These are phyloP conservation scores for Puntigrus tetrazona DNA, from an alignment of 2,113 vertebrate genomes.

Conservation along the genomic window DNA sequence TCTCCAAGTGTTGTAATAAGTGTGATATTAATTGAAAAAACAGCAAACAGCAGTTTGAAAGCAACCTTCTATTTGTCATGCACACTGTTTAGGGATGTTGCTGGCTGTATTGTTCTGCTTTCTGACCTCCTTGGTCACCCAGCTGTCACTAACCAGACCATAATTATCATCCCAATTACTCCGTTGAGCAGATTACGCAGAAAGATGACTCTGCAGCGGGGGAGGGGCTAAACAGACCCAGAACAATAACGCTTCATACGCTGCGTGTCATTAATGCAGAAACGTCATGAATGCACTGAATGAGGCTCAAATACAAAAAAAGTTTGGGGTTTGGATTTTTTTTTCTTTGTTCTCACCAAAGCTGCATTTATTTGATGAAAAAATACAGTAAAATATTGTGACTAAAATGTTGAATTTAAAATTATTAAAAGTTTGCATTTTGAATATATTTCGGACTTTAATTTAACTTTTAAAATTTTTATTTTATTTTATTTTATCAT, in stretches of 20 bases:
- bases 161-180: conserved; percentile 80
- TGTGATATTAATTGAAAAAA: not conserved
- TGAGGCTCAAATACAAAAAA: not conserved
- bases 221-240: conserved; percentile 43
- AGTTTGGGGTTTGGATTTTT: not conserved
- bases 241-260: conserved; percentile 33
- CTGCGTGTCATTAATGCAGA: not conserved
- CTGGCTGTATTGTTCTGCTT: conserved; percentile 71
- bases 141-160: conserved; percentile 76
- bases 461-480: too few relatives aligned
- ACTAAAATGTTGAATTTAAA: not conserved
- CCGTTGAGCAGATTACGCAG: conserved; percentile 39
- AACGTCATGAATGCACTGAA: too few relatives aligned
- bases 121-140: conserved; percentile 64
- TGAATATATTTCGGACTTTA: not conserved
- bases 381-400: not conserved
- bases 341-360: not conserved
- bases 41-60: not conserved
- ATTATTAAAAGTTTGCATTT: not conserved
- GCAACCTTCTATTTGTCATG: conserved; percentile 11
- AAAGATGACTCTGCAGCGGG: conserved; percentile 15
- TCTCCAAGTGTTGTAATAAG: conserved; percentile 28
- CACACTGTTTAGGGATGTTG: conserved; percentile 56
- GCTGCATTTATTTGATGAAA: not conserved
- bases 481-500: too few relatives aligned